A percentile compares a stretch with the other conserved stretches of the same genome.
These are phyloP conservation scores for Pelecanoides urinatrix DNA, from an alignment of 2,113 vertebrate genomes.

Conservation along the genomic window DNA sequence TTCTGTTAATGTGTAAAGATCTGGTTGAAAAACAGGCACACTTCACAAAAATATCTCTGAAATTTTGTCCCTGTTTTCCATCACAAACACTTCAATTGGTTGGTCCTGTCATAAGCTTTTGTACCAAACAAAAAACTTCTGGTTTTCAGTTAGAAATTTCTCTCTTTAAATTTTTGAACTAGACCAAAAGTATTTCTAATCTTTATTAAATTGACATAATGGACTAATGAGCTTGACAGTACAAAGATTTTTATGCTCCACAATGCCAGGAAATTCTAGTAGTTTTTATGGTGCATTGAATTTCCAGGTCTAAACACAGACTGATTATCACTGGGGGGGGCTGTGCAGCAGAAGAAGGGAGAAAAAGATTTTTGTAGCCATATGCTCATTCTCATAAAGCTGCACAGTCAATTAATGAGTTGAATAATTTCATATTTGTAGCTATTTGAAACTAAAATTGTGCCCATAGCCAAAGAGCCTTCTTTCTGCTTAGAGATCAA, in stretches of 20 bases:
- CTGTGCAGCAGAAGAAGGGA: neutral
- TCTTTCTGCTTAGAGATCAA: neutral
- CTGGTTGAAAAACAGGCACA: neutral
- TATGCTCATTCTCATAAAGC: conserved; percentile 33
- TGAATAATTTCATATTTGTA: conserved; percentile 28
- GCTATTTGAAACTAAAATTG: neutral
- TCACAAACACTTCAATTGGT: neutral
- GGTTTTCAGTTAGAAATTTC: neutral
- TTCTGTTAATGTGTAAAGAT: neutral
- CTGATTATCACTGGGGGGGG: neutral
- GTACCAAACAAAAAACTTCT: neutral
- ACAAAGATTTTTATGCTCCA: conserved; percentile 24
- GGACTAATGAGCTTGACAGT: neutral
- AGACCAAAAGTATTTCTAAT: neutral
- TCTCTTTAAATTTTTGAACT: neutral
- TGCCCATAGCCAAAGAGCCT: neutral
- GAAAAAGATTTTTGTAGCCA: neutral
- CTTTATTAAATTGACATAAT: neutral
- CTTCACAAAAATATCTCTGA: neutral
- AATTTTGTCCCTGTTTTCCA: neutral
- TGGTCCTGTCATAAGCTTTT: neutral
- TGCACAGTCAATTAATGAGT: conserved; percentile 19
- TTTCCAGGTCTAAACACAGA: conserved; percentile 42
- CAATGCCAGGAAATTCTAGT: neutral
- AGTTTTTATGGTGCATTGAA: conserved; percentile 37